These are phyloP conservation scores for Drosophila dives DNA, from an alignment of 2,888 invertebrate species.

Conservation along the genomic window DNA sequence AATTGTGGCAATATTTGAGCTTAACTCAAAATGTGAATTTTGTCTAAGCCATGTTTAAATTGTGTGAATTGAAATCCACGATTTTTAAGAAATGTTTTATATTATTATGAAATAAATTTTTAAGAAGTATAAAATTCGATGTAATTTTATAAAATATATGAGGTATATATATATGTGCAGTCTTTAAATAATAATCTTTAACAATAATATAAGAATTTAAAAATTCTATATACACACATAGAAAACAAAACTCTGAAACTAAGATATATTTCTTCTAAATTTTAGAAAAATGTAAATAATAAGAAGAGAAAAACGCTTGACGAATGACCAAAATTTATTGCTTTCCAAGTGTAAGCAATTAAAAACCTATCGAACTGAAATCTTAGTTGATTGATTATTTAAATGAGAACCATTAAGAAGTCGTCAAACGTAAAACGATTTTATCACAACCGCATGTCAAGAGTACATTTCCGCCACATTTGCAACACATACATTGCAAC, in stretches of 20 bases:
- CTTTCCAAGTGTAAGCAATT: neutral
- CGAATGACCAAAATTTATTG: neutral
- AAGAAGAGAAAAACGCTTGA: neutral
- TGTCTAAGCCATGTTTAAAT: neutral
- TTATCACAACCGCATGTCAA: slow-evolving; percentile 39
- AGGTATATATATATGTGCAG: too few species aligned
- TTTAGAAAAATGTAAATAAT: too few species aligned
- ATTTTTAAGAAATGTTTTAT: too few species aligned
- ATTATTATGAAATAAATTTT: too few species aligned
- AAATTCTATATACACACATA: too few species aligned
- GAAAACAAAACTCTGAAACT: too few species aligned
- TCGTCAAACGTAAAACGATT: neutral
- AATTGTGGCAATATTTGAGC: neutral
- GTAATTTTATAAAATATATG: too few species aligned
- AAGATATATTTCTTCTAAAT: too few species aligned
- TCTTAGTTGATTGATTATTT: neutral
- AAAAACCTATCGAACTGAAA: neutral
- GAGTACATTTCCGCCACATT: slow-evolving; percentile 54
- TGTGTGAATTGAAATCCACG: too few species aligned
- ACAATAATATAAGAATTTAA: too few species aligned
- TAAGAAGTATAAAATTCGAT: too few species aligned
- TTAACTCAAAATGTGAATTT: neutral
- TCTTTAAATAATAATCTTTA: too few species aligned
- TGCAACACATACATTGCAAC: neutral
- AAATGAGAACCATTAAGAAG: neutral